Conservation (phyloP, 92 coral and sea anemone species). For the Epizoanthus illoricatus region DNA sequence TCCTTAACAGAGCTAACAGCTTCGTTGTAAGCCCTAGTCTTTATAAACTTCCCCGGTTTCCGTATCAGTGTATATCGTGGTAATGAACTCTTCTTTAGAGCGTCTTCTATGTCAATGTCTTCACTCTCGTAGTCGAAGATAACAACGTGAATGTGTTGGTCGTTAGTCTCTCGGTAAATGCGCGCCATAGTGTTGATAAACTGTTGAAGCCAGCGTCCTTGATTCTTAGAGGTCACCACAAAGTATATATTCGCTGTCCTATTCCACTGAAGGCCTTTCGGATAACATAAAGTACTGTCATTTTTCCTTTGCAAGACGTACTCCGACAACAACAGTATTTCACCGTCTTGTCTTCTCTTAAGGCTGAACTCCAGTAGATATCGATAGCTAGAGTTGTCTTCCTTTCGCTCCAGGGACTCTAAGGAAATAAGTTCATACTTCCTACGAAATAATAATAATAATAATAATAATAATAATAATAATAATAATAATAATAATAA, state of each 20-base stretch:
- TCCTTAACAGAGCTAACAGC: constrained; percentile 57
- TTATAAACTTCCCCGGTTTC: constrained; percentile 57
- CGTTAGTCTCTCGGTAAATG: constrained; percentile 30
- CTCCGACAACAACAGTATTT: too few relatives aligned
- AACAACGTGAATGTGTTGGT: constrained; percentile 40
- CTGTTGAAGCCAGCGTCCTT: constrained; percentile 38
- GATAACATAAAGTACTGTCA: constrained; percentile 28
- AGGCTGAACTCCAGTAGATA: too few relatives aligned
- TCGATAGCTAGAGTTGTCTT: too few relatives aligned
- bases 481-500: too few relatives aligned
- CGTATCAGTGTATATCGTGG: constrained; percentile 57
- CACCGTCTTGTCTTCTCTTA: too few relatives aligned
- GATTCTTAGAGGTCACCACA: constrained; percentile 32
- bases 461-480: too few relatives aligned
- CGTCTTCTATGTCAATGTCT: constrained; percentile 58
- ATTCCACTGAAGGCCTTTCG: constrained; percentile 50
- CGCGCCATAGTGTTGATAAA: constrained; percentile 38
- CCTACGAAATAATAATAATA: too few relatives aligned
- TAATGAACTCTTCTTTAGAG: constrained; percentile 45
- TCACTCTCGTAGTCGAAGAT: constrained; percentile 68
- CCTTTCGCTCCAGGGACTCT: too few relatives aligned
- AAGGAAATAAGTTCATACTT: too few relatives aligned
- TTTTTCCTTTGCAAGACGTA: not conserved
- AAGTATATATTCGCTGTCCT: constrained; percentile 29
- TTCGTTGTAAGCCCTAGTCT: constrained; percentile 57